Evolutionary conservation across 2,888 invertebrate species (phyloP), one percentile per base, ranked within the genome.

Genomic region (Cheilosia urbana): DNA sequence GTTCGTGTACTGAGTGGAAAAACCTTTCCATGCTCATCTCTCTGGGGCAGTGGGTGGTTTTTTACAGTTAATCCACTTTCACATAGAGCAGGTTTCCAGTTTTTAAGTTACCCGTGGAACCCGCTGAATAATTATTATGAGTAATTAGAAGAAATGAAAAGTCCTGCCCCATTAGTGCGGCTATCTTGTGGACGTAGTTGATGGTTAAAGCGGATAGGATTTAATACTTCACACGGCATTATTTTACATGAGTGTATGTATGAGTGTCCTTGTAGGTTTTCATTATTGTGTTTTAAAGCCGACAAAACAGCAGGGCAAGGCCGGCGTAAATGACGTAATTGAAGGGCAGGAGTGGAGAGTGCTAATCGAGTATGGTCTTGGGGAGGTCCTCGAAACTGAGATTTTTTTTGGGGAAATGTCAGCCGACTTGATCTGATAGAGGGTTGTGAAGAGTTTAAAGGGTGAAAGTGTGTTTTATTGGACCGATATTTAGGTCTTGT

Each of bases 41-140:
- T 13, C 5, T 17, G n/a, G 19, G 24, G 37, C 55, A 15, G 27
- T 27, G 27, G 47, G 62, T 78, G 53, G 60, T 49, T 76, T 47
- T 47, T 53, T 63, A 51, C 42, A 68, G 49, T 73, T 78, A 84
- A 75, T 75, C 68, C 37, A 27, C 47, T 62, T 72, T 62, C 17
- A 45, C 69, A 24, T 60, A 27, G 21, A 51, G 45, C 30, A 57
- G 34, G 13, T 47, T 30, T 2, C 9, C n/a, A n/a, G n/a, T n/a
- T n/a, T n/a, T n/a, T n/a, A n/a, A 30, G 30, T 45, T 13, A 1
- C 49, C 4, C 11, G 45, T 19, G 47, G 60, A 75, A 75, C 53
- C 75, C 84, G 55, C 60, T 66, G 80, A 49, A 76, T 57, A 76
- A 72, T 85, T 81, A 77, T 85, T 81, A 72, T 81, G 68, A 68